Percentiles rank a stretch among this genome's conserved stretches.
Evolutionary conservation across 1,140 invertebrate genomes (phyloP).

Genomic region (Calliopsis andreniformis): DNA sequence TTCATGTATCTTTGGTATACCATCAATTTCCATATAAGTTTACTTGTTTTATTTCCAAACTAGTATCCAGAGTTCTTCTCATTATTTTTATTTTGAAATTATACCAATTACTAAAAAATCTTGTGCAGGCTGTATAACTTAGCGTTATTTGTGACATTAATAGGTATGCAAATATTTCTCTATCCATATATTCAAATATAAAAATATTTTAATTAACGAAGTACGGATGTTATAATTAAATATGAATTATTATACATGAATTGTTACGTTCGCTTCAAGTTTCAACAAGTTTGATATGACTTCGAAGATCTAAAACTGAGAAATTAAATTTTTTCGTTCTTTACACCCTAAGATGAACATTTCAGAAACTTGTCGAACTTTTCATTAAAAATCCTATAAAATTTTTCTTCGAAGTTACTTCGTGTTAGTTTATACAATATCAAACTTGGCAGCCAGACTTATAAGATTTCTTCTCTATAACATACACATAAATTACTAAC

Average conservation of each 20-base stretch:
- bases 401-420: constrained; percentile 35
- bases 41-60: constrained; percentile 68
- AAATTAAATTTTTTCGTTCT: constrained; percentile 10
- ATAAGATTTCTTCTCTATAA: constrained; percentile 39
- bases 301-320: constrained; percentile 30
- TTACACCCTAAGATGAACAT: constrained; percentile 3
- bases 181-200: constrained; percentile 56
- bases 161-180: constrained; percentile 41
- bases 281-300: constrained; percentile 43
- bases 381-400: constrained; percentile 47
- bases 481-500: constrained; percentile 37
- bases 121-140: constrained; percentile 61
- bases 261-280: constrained; percentile 40
- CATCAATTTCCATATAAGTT: constrained; percentile 75
- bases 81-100: constrained; percentile 39
- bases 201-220: constrained; percentile 62
- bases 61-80: constrained; percentile 7
- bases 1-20: constrained; percentile 81
- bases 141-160: constrained; percentile 43
- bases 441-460: constrained; percentile 46
- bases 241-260: constrained; percentile 50
- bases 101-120: constrained; percentile 52
- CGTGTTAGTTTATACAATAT: constrained; percentile 41
- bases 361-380: constrained; percentile 18
- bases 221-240: constrained; percentile 52